phyloP scores from a whole-genome alignment of 2,113 vertebrate species.

The Sphyrna mokarran region DNA sequence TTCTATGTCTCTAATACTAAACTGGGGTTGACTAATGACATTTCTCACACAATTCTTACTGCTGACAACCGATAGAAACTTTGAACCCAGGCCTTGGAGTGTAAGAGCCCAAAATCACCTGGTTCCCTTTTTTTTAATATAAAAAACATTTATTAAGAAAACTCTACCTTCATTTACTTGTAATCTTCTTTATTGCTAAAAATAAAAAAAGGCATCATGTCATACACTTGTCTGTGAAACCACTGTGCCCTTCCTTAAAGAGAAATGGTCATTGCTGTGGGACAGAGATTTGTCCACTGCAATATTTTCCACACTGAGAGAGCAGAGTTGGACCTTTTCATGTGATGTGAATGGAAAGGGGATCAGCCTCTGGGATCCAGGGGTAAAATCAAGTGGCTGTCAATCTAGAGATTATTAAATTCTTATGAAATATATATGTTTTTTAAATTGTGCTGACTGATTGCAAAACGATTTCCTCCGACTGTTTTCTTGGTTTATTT shows the following conservation, averaged over 20 bases:
- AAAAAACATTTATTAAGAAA: background rate
- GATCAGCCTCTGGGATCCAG: too few species aligned
- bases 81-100: background rate
- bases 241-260: background rate
- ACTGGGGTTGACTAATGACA: background rate
- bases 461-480: background rate
- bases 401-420: background rate
- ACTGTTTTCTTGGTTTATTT: too few species aligned
- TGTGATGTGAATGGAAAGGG: background rate
- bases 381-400: background rate
- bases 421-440: background rate
- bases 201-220: background rate
- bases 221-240: background rate
- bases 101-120: background rate
- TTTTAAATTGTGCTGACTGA: background rate
- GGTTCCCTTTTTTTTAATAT: background rate
- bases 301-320: background rate
- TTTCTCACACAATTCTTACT: background rate
- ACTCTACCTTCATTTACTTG: background rate
- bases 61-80: background rate
- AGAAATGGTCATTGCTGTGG: background rate
- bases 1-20: background rate
- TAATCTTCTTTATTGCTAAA: background rate
- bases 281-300: background rate
- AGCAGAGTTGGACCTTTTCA: background rate